These are phyloP conservation scores for Drosophila lowei DNA, from an alignment of 1,140 invertebrate species.

Conservation along the genomic window DNA sequence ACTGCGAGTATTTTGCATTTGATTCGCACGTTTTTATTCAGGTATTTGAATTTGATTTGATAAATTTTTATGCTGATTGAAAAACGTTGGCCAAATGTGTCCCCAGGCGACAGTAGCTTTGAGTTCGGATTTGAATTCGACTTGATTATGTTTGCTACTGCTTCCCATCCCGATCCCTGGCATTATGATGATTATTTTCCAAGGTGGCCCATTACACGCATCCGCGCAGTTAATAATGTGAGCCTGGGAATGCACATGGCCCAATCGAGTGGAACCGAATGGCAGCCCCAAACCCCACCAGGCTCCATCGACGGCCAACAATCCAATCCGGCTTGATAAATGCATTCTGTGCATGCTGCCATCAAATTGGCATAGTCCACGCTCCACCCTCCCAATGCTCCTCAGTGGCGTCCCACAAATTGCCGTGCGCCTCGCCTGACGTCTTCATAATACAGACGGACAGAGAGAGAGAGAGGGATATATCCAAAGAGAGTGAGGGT, in stretches of 20 bases:
- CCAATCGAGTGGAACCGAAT: conserved; percentile 3
- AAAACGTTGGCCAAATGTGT: conserved; percentile 76
- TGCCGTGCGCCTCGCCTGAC: conserved; percentile 75
- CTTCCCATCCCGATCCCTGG: not conserved
- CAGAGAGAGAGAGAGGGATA: not conserved
- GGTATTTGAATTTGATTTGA: conserved; percentile 77
- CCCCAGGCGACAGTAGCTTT: conserved; percentile 50
- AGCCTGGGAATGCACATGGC: conserved; percentile 63
- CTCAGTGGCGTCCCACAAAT: conserved; percentile 75
- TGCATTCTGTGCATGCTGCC: conserved; percentile 63
- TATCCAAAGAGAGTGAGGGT: no score
- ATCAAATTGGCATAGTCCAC: conserved; percentile 63
- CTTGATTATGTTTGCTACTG: conserved; percentile 14
- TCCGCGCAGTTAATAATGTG: conserved; percentile 65
- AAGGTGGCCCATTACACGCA: conserved; percentile 75
- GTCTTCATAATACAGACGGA: conserved; percentile 63
- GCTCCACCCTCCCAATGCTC: conserved; percentile 9
- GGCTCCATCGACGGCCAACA: conserved; percentile 64
- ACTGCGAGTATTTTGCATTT: conserved; percentile 61
- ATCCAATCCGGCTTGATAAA: conserved; percentile 71
- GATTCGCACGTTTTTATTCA: conserved; percentile 36
- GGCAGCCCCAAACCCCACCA: not conserved
- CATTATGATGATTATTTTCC: conserved; percentile 61
- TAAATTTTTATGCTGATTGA: conserved; percentile 82
- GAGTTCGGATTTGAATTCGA: conserved; percentile 31